Evolutionary conservation across 2,888 invertebrate genomes (phyloP), one percentile per base, ranked within the genome.

Genomic region (Microplitis deprimator): DNA sequence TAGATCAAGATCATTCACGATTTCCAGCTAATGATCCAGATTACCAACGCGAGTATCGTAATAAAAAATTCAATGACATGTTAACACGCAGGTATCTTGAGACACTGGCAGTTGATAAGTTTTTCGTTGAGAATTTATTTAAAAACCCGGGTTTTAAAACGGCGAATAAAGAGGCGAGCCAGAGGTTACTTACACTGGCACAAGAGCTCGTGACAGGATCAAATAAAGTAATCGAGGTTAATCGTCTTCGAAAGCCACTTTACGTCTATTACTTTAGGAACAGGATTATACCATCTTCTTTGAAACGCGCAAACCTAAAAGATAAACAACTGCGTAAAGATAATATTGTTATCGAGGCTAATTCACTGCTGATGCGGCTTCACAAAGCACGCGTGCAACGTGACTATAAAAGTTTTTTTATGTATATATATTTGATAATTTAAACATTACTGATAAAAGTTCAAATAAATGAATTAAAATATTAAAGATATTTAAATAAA

Each of bases 61-160:
- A 81, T 68, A 81, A 71, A 29, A 83, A 76, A 29, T 72, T 85
- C 1, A 83, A 85, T 6, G 77, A 77, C 0, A 6, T 90, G 39
- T 87, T 91, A 85, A 90, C 90, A 0, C 88, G 87, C 73, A 88
- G 89, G 75, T 91, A 91, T 81, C 84, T 92, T 64, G 90, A 90
- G 39, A 82, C 83, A 4, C 85, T 92, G 84, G 89, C 89, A 60
- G 79, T 83, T 67, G 92, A 92, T 78, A 91, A 90, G 80, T 82
- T 88, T 20, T 91, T 91, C 79, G 79, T 91, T 59, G 86, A 89
- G 68, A 79, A 86, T 10, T 73, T 91, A 29, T 83, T 87, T 62
- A 80, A 85, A 0, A 83, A 87, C 75, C 83, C 86, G 0, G 87
- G 88, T 6, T 13, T 85, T 5, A 17, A 70, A 3, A 90, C 89